Percentiles rank a stretch among this genome's conserved stretches.
Evolutionary conservation across 2,113 vertebrate species (phyloP).

Genomic region (Calonectris borealis): DNA sequence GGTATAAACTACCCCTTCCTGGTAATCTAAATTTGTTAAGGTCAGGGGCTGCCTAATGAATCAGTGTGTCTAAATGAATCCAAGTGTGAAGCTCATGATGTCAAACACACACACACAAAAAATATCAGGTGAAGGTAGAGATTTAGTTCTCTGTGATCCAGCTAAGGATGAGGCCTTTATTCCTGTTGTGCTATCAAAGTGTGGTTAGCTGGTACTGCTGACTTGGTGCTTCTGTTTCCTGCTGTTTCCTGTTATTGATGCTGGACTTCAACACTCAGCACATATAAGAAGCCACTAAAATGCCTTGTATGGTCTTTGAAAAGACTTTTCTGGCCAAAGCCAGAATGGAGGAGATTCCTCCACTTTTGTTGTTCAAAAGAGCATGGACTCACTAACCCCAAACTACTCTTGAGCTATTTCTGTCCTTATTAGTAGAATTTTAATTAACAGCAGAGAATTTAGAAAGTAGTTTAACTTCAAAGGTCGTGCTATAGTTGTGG

Average conservation of each 20-base stretch:
- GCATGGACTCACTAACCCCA: neutral
- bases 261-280: slow-evolving; percentile 4
- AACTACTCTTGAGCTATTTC: neutral
- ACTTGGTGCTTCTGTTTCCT: slow-evolving; percentile 33
- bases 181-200: slow-evolving; percentile 40
- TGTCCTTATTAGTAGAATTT: neutral
- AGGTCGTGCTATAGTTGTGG: neutral
- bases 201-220: slow-evolving; percentile 31
- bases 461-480: neutral
- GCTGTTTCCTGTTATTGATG: slow-evolving; percentile 24
- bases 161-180: neutral
- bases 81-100: neutral
- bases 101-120: neutral
- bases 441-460: neutral
- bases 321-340: neutral
- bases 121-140: neutral
- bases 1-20: slow-evolving; percentile 48
- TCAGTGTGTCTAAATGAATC: slow-evolving; percentile 18
- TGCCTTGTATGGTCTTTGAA: neutral
- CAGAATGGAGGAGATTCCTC: neutral
- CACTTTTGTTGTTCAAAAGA: neutral
- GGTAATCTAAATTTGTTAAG: slow-evolving; percentile 50
- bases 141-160: neutral
- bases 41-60: slow-evolving; percentile 18
- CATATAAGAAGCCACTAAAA: slow-evolving; percentile 29